Evolutionary conservation across 2,888 invertebrate genomes (phyloP).

Genomic region (Drosophila subsilvestris): DNA sequence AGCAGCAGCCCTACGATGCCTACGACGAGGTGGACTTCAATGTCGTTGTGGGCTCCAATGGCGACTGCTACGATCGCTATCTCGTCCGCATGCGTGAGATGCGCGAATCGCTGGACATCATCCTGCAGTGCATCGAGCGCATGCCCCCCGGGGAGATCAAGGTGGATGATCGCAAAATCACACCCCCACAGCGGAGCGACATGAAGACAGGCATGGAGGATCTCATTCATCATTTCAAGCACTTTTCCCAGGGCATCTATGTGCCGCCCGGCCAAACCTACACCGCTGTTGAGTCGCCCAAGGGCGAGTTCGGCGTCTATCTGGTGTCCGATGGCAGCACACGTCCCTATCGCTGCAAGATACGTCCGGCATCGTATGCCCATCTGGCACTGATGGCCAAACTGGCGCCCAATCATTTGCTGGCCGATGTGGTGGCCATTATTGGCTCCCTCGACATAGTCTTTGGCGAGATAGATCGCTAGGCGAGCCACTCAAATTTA

Average conservation of each 20-base stretch:
- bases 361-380: constrained; percentile 86
- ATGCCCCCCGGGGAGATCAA: constrained; percentile 92
- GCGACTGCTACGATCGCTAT: constrained; percentile 94
- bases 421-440: constrained; percentile 92
- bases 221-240: constrained; percentile 95
- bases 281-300: constrained; percentile 92
- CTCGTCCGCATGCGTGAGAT: constrained; percentile 88
- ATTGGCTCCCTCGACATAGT: constrained; percentile 89
- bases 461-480: constrained; percentile 88
- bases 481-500: constrained; percentile 28
- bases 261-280: constrained; percentile 95
- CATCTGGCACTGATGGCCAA: constrained; percentile 88
- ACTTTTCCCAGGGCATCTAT: constrained; percentile 91
- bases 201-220: constrained; percentile 96
- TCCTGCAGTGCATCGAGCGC: constrained; percentile 91
- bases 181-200: constrained; percentile 89
- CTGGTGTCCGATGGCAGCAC: constrained; percentile 93
- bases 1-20: constrained; percentile 92
- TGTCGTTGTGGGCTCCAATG: constrained; percentile 91
- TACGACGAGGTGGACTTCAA: constrained; percentile 94
- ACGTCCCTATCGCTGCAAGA: constrained; percentile 88
- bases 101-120: constrained; percentile 91
- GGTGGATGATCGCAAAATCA: constrained; percentile 92
- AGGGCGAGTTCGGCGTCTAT: constrained; percentile 94
- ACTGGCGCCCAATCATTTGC: constrained; percentile 87